phyloP scores from a whole-genome alignment of 2,113 vertebrate genomes.

The Colinus virginianus region DNA sequence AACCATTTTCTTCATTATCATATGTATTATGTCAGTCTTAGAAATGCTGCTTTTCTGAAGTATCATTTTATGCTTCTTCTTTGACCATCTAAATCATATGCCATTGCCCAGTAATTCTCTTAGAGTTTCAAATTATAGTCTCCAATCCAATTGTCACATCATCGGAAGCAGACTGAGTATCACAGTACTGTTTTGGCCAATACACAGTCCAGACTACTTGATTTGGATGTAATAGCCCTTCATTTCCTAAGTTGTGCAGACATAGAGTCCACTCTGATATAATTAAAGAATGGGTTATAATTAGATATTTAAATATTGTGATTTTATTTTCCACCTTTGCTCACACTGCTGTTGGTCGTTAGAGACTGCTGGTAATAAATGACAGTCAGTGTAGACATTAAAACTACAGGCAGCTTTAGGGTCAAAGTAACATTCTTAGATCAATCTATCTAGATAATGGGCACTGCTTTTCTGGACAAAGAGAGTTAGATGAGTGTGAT shows the following conservation, averaged over 20 bases:
- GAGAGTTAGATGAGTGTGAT: neutral
- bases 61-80: neutral
- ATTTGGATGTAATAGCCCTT: neutral
- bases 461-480: neutral
- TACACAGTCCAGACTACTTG: neutral
- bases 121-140: neutral
- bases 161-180: neutral
- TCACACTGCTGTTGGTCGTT: neutral
- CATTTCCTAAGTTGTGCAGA: neutral
- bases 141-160: neutral
- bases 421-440: neutral
- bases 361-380: neutral
- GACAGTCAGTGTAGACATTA: neutral
- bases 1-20: neutral
- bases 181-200: neutral
- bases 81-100: neutral
- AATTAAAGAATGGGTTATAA: neutral
- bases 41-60: neutral
- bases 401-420: neutral
- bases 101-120: neutral
- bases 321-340: neutral
- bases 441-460: neutral
- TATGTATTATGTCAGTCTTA: neutral
- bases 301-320: neutral
- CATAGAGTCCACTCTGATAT: neutral